Conservation (phyloP, 2,113 vertebrate species). For the Brachypodius melanocephalos region DNA sequence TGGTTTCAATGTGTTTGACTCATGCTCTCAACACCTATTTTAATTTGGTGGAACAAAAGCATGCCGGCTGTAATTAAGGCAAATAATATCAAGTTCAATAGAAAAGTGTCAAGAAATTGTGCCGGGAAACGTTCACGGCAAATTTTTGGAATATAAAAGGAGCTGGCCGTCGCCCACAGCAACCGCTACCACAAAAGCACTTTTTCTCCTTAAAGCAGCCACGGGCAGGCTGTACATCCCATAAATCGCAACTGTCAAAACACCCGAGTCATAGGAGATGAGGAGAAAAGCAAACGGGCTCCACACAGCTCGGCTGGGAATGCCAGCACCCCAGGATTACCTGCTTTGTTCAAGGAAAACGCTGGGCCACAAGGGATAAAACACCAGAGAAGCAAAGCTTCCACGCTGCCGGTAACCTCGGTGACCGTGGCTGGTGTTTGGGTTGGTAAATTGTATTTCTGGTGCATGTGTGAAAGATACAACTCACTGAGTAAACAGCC, state of each 20-base stretch:
- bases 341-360: neutral
- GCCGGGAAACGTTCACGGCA: rapidly evolving
- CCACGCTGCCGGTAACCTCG: neutral
- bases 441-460: neutral
- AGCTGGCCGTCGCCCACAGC: neutral
- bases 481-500: neutral
- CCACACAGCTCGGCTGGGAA: neutral
- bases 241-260: constrained; percentile 31
- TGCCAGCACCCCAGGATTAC: neutral
- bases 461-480: constrained; percentile 21
- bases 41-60: neutral
- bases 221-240: neutral
- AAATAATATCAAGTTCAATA: neutral
- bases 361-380: neutral
- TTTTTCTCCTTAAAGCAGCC: neutral
- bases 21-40: neutral
- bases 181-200: neutral
- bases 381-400: rapidly evolving
- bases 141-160: neutral
- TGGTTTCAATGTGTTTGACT: neutral
- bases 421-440: neutral
- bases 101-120: neutral
- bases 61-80: neutral
- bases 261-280: neutral
- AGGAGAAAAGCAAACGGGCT: neutral